Evolutionary conservation across 2,797 vertebrate genomes (phyloP).

Genomic region (Chrosomus eos): DNA sequence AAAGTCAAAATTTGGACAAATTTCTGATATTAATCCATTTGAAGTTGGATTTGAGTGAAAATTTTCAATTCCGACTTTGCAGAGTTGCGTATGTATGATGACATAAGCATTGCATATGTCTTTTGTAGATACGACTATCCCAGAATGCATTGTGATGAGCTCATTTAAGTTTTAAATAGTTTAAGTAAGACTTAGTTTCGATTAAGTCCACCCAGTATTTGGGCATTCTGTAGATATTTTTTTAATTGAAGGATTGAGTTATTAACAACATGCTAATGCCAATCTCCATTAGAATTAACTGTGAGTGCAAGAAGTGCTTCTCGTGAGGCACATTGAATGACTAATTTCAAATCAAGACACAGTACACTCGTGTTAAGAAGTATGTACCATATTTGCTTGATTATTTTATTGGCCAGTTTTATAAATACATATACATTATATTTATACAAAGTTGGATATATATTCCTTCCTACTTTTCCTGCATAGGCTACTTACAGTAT

Average conservation of each 20-base stretch:
- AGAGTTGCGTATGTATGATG: background rate
- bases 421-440: too few relatives aligned
- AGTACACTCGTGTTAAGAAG: too few relatives aligned
- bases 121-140: background rate
- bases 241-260: background rate
- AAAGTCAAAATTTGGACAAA: background rate
- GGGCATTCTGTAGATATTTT: background rate
- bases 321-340: background rate
- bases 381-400: too few relatives aligned
- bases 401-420: too few relatives aligned
- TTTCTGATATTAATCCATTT: background rate
- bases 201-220: background rate
- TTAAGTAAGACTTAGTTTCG: background rate
- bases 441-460: too few relatives aligned
- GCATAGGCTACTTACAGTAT: too few relatives aligned
- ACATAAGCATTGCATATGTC: background rate
- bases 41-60: background rate
- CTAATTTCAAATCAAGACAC: background rate
- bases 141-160: background rate
- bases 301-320: background rate
- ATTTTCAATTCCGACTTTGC: background rate
- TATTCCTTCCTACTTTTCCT: too few relatives aligned
- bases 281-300: background rate
- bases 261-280: background rate
- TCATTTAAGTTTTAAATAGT: background rate